Percentiles rank a stretch among this genome's conserved stretches.
phyloP scores from a whole-genome alignment of 1,140 invertebrate species.

The Mya arenaria region DNA sequence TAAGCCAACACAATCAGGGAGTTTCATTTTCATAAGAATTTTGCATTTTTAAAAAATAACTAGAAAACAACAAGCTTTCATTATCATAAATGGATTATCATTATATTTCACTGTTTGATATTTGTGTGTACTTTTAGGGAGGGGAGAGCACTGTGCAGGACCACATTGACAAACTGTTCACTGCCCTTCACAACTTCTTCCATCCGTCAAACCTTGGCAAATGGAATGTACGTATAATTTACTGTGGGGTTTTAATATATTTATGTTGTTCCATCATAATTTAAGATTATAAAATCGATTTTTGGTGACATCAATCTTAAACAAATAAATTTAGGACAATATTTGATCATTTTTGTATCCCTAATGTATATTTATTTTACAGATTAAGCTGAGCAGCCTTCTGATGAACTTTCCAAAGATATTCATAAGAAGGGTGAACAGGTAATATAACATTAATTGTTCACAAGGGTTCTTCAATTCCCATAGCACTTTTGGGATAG shows the following conservation, averaged over 20 bases:
- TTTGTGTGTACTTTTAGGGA: constrained; percentile 79
- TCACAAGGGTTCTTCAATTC: too few relatives aligned
- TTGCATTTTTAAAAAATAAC: too few relatives aligned
- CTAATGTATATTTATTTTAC: constrained; percentile 44
- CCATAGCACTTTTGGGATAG: too few relatives aligned
- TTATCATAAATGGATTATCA: too few relatives aligned
- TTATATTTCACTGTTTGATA: not conserved
- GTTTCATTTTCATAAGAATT: too few relatives aligned
- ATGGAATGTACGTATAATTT: constrained; percentile 85
- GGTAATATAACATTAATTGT: too few relatives aligned
- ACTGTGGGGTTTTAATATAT: not conserved
- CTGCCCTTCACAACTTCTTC: constrained; percentile 92
- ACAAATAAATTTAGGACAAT: not conserved
- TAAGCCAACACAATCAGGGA: too few relatives aligned
- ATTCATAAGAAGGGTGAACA: constrained; percentile 74
- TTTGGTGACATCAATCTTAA: not conserved
- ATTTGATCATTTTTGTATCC: not conserved
- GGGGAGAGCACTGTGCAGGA: constrained; percentile 85
- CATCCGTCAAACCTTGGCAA: constrained; percentile 93
- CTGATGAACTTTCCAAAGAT: constrained; percentile 72
- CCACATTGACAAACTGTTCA: constrained; percentile 91
- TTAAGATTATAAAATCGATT: not conserved
- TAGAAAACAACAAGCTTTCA: too few relatives aligned
- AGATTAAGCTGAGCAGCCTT: constrained; percentile 73
- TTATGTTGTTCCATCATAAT: not conserved